Evolutionary conservation across 2,888 invertebrate species (phyloP), one percentile per base, ranked within the genome.

Genomic region (Marronus borbonicus): DNA sequence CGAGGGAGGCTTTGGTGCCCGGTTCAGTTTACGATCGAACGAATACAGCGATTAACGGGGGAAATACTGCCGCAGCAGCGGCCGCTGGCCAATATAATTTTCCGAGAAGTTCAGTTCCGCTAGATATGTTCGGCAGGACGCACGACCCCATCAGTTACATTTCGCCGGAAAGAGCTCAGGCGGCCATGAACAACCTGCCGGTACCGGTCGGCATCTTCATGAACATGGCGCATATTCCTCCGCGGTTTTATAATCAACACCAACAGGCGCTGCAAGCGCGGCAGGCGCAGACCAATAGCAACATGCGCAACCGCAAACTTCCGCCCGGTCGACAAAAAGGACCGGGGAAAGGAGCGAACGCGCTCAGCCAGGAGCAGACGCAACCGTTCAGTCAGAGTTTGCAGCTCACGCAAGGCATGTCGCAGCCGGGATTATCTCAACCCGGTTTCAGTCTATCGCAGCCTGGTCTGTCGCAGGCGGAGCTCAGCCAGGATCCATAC

Each of bases 141-240:
- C 96, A 94, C 93, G 98, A 98, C 88, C 96, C 97, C 36, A 94
- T 98, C 81, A 96, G 97, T 74, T 98, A 96, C 89, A 98, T 98
- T 82, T 96, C 96, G 7, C 95, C 95, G 0, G 97, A 96, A 86
- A 91, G 95, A 28, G 93, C 93, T 0, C 94, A 94, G 79, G 93
- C 93, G 0, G 91, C 93, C 50, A 90, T 94, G 87, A 94, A 94
- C 79, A 95, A 95, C 83, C 92, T 98, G 82, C 97, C 98, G 0
- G 97, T 98, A 3, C 96, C 98, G 0, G 95, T 97, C 66, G 97
- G 97, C 60, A 97, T 98, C 96, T 95, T 97, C 83, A 95, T 97
- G 93, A 97, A 95, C 88, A 97, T 95, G 94, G 92, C 93, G 14
- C 94, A 93, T 83, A 92, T 94, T 77, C 94, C 94, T 44, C 94